Evolutionary conservation across 2,888 invertebrate species (phyloP).

Genomic region (Aspidiotus rigidus): DNA sequence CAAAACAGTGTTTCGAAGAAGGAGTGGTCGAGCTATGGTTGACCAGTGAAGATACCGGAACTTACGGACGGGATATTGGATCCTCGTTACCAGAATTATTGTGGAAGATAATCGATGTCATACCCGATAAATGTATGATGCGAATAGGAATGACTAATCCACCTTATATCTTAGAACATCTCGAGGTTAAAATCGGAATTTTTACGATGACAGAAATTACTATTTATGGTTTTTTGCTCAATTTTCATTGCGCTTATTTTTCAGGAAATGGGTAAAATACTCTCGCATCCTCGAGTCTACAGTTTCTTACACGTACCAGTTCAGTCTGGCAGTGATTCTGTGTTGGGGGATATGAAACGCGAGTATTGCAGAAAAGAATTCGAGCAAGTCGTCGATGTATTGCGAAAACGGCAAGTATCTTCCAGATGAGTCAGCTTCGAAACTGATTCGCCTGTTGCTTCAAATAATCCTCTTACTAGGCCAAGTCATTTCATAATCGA

Average conservation of each 20-base stretch:
- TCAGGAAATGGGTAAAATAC: conserved; percentile 71
- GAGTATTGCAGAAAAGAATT: conserved; percentile 89
- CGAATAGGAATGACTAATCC: conserved; percentile 98
- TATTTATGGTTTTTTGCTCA: too few relatives aligned
- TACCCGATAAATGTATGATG: conserved; percentile 66
- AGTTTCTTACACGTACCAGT: conserved; percentile 95
- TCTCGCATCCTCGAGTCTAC: conserved; percentile 82
- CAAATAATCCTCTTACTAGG: too few relatives aligned
- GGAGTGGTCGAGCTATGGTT: conserved; percentile 96
- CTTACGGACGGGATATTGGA: conserved; percentile 92
- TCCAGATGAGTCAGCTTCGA: too few relatives aligned
- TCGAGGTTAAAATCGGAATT: conserved; percentile 49
- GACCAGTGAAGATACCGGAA: conserved; percentile 95
- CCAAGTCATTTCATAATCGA: too few relatives aligned
- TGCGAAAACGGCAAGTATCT: conserved; percentile 47
- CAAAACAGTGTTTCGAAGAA: conserved; percentile 75
- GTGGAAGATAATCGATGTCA: conserved; percentile 68
- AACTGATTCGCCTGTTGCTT: too few relatives aligned
- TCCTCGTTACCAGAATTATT: conserved; percentile 77
- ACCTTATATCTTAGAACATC: conserved; percentile 91
- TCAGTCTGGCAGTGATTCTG: conserved; percentile 92
- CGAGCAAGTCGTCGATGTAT: conserved; percentile 73
- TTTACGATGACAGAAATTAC: too few relatives aligned
- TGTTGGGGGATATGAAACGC: conserved; percentile 89
- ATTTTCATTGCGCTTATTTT: conserved; percentile 27